Evolutionary conservation across 1,140 invertebrate species (phyloP).

Genomic region (Lepidotrigona ventralis): DNA sequence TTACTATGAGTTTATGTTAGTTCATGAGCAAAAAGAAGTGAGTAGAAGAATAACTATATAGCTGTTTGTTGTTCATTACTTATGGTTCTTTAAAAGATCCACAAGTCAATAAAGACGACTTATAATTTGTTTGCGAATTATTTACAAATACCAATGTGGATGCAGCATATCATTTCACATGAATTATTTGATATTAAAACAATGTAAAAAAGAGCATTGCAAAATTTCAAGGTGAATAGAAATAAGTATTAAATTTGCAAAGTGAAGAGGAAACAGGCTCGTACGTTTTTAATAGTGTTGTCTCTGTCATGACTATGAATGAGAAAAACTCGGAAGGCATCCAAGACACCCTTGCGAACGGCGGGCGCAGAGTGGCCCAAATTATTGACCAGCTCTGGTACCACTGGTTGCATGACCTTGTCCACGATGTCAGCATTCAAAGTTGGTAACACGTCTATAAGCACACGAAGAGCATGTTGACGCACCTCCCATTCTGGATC

Average conservation of each 20-base stretch:
- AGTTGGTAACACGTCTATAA: conserved; percentile 87
- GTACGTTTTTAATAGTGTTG: conserved; percentile 67
- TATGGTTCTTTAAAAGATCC: no score
- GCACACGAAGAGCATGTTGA: conserved; percentile 87
- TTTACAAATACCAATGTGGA: not conserved
- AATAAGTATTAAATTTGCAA: not conserved
- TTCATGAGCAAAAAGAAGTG: no score
- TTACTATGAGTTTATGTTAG: no score
- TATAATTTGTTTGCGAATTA: no score
- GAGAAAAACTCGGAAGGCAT: conserved; percentile 85
- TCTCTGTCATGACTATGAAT: conserved; percentile 79
- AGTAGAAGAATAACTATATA: no score
- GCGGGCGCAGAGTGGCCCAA: conserved; percentile 88
- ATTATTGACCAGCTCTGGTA: conserved; percentile 86
- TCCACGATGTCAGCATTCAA: conserved; percentile 83
- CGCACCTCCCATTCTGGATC: conserved; percentile 91
- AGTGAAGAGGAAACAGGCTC: not conserved
- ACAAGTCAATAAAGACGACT: no score
- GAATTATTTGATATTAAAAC: not conserved
- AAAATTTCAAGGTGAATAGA: not conserved
- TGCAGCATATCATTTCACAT: not conserved
- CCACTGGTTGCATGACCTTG: conserved; percentile 81
- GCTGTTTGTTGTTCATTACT: no score
- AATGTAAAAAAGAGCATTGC: not conserved
- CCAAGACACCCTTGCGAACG: conserved; percentile 87